A percentile compares a stretch with the other conserved stretches of the same genome.
Conservation (phyloP, 2,797 vertebrate genomes). For the Mormyrops boulengeri region DNA sequence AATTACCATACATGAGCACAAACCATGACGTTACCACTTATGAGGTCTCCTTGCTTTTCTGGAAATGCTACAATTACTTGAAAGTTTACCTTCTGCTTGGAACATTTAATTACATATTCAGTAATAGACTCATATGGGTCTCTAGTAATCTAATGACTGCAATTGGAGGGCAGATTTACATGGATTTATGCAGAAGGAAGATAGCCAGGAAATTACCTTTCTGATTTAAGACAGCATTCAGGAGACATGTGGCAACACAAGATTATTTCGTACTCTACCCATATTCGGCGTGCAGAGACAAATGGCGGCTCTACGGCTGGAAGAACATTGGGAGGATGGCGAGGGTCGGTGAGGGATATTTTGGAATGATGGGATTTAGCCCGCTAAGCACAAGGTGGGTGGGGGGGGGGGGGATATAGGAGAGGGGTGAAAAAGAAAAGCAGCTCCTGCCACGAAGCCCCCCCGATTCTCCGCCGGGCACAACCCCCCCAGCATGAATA, state of each 20-base stretch:
- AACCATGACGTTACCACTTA: background rate
- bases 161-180: slow-evolving; percentile 2
- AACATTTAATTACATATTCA: slow-evolving; percentile 3
- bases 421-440: background rate
- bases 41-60: background rate
- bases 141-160: slow-evolving; percentile 11
- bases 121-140: background rate
- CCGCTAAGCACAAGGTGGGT: background rate
- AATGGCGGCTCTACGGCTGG: background rate
- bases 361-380: background rate
- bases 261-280: background rate
- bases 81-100: background rate
- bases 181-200: slow-evolving; percentile 8
- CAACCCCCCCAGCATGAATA: background rate
- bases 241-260: background rate
- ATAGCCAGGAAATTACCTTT: slow-evolving; percentile 3
- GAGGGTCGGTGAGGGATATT: background rate
- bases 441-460: background rate
- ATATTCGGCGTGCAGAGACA: background rate
- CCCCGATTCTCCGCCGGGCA: background rate
- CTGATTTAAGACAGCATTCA: slow-evolving; percentile 8
- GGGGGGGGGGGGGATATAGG: background rate
- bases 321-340: background rate
- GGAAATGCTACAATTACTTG: background rate
- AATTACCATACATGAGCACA: background rate